Base-by-base conservation (phyloP, 92 coral and sea anemone genomes). In the Porites rus region DNA sequence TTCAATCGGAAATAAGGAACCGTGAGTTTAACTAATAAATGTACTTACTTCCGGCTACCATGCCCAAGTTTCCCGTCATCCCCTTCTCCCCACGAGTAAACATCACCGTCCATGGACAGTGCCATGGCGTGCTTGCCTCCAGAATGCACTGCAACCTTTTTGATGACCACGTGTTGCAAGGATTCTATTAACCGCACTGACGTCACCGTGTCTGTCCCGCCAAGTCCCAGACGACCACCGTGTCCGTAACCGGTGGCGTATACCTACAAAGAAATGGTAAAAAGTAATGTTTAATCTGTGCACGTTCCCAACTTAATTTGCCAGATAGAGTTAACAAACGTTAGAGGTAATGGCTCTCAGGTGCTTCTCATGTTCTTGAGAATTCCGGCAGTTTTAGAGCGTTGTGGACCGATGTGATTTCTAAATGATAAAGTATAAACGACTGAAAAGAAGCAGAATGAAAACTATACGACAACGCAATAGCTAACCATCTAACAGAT, bases 101-200 rank as follows among this genome's bases (percentile, higher is more conserved):
- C 95, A 68, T 94, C 99, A 74, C 99, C 98, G 65, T 96, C 99
- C 69, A 85, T 72, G 17, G 95, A 88, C 28, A 96, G 88, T 12
- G 98, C 99, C 91, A 96, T 89, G 80, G 98, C 96, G 85, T 96
- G 99, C 74, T 95, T 96, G n/a, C 99, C 99, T 17, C 98, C 99
- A 65, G 96, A 95, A 85, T 96, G 99, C 91, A 95, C 99, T 9
- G 98, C 94, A 19, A 96, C 96, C 77, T 96, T 95, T 87, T 93
- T 94, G 79, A 96, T 94, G 62, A 93, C 95, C 90, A 94, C 96
- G 93, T 96, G 99, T 58, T 96, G 99, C 24, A 96, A 91, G 11
- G 99, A 94, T 82, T 96, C 99, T 38, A 96, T 92, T 74, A 94
- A 83, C 53, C 94, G 91, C 78, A 95, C 94, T 61, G 95, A 94